A percentile compares a stretch with the other conserved stretches of the same genome.
phyloP scores from a whole-genome alignment of 2,113 vertebrate genomes.

The Rhodinocichla rosea region DNA sequence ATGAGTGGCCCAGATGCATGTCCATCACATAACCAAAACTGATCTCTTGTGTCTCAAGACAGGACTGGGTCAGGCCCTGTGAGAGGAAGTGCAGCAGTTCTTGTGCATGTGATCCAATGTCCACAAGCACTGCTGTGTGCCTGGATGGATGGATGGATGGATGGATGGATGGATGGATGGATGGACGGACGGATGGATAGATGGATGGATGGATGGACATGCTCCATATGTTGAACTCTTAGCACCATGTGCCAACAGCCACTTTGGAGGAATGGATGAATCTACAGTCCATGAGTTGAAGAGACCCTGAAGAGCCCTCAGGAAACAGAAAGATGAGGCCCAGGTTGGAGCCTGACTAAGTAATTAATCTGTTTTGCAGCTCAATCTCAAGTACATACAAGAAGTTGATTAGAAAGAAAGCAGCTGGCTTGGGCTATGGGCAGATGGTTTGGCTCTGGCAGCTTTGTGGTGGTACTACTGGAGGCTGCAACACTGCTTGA shows the following conservation, averaged over 20 bases:
- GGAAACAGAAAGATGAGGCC: not conserved
- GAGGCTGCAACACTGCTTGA: not conserved
- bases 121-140: not conserved
- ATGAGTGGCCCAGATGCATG: not conserved
- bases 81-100: not conserved
- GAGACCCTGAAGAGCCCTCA: not conserved
- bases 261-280: not conserved
- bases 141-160: not conserved
- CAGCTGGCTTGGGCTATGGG: not conserved
- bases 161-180: not conserved
- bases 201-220: not conserved
- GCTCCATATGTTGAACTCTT: not conserved
- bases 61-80: not conserved
- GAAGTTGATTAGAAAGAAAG: not conserved
- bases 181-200: not conserved
- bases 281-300: not conserved
- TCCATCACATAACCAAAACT: not conserved
- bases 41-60: not conserved
- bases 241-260: not conserved
- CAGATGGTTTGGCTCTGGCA: not conserved
- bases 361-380: not conserved
- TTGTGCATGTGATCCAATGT: not conserved
- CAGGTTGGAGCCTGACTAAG: not conserved
- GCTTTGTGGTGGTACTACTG: not conserved
- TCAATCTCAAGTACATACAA: not conserved